These are phyloP conservation scores for Chloroceryle aenea DNA, from an alignment of 2,113 vertebrate species.

Conservation along the genomic window DNA sequence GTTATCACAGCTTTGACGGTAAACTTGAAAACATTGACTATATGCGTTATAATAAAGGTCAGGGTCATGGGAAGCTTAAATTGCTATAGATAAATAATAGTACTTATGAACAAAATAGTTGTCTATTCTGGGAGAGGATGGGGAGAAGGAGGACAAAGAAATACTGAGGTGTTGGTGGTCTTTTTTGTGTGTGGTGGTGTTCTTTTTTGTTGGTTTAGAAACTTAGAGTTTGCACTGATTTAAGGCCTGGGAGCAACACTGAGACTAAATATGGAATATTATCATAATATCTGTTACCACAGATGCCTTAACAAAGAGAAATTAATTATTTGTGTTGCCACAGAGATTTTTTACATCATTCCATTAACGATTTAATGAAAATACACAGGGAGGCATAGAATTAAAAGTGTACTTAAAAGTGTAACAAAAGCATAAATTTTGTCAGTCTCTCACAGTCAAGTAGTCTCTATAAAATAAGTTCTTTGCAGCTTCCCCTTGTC, in stretches of 20 bases:
- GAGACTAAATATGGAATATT: neutral
- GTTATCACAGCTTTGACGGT: neutral
- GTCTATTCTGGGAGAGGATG: neutral
- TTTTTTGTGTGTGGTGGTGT: neutral
- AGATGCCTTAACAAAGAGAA: neutral
- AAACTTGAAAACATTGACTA: neutral
- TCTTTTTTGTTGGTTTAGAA: neutral
- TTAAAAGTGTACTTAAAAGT: neutral
- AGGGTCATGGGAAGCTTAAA: neutral
- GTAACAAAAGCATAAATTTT: neutral
- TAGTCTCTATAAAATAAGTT: neutral
- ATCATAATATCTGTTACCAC: neutral
- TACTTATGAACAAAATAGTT: neutral
- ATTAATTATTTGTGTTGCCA: neutral
- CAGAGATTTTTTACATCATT: neutral
- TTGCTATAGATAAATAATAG: neutral
- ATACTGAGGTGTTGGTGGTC: fast-evolving
- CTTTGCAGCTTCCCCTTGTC: neutral
- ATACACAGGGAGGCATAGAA: neutral
- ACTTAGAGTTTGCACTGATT: neutral
- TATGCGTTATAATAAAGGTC: neutral
- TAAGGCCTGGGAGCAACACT: neutral
- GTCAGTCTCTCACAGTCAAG: neutral
- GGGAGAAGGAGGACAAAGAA: neutral
- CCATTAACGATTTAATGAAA: neutral